Base-by-base conservation (phyloP, 2,888 invertebrate species). In the Candidula unifasciata region DNA sequence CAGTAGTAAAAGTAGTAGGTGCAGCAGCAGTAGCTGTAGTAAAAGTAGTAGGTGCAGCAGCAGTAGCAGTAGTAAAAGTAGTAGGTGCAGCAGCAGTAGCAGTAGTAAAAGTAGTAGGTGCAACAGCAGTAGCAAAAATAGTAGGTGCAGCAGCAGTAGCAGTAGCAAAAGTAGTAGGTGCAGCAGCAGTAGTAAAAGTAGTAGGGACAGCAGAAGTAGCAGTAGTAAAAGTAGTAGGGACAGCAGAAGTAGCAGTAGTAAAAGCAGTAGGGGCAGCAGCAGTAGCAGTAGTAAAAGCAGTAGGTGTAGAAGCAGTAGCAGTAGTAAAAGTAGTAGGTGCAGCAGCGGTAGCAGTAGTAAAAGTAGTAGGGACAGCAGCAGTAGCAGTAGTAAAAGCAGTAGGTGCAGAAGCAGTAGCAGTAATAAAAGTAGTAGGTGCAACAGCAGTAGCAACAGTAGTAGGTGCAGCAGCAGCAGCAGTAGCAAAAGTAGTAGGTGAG, bases 271-370 rank as follows among this genome's bases (percentile, higher is more conserved):
- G 3, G 8, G 71, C 27, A 33, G 57, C 24, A 27, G 77, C 27
- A 33, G 77, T 52, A 52, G 57, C 27, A 27, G 54, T 77, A 77
- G 52, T 77, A 27, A 54, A n/a, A 52, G 52, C 27, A 52, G 54
- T 54, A n/a, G 54, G 6, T 6, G 71, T 33, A 33, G 71, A 16
- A 33, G 33, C 27, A 33, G 71, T 71, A 33, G 71, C 8, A 33
- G 71, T 71, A 21, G 71, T 71, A 71, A 18, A 16, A 33, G 71
- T 33, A 33, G 71, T 71, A 33, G 33, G 6, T 16, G 35, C 27
- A 33, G 71, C 8, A 27, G 71, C 27, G 6, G 71, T 71, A 71
- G 35, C 27, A 33, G 71, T 64, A 64, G 27, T 64, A 64, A 16
- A 8, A 64, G 64, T 64, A 64, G 64, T n/a, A n/a, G n/a, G n/a